These are phyloP conservation scores for Channallabes apus DNA, from an alignment of 2,797 vertebrate species.

Conservation along the genomic window DNA sequence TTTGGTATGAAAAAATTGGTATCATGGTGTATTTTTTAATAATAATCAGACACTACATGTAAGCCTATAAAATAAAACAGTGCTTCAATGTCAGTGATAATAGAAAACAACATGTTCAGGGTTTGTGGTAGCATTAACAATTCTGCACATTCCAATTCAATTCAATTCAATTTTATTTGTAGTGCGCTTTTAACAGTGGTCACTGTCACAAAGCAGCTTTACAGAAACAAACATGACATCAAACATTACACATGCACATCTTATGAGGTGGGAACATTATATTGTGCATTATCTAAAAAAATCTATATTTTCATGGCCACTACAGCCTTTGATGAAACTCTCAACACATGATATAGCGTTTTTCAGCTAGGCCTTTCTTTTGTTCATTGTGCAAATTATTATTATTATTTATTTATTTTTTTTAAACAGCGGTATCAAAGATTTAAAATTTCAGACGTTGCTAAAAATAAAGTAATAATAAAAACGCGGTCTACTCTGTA, in stretches of 20 bases:
- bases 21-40: neutral
- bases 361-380: neutral
- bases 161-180: no score
- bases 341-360: neutral
- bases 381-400: neutral
- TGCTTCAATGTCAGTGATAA: neutral
- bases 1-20: neutral
- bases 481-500: neutral
- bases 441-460: neutral
- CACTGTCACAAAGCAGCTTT: no score
- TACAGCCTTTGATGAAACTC: neutral
- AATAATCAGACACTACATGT: neutral
- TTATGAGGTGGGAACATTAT: neutral
- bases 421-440: no score
- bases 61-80: neutral
- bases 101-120: neutral
- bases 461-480: constrained; percentile 7
- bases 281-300: neutral
- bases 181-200: no score
- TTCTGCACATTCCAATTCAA: neutral
- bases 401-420: no score
- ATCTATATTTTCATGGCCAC: neutral
- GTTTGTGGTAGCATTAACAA: neutral
- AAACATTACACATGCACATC: neutral
- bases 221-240: no score